phyloP scores from a whole-genome alignment of 2,888 invertebrate species.

The Aphrophora alni region DNA sequence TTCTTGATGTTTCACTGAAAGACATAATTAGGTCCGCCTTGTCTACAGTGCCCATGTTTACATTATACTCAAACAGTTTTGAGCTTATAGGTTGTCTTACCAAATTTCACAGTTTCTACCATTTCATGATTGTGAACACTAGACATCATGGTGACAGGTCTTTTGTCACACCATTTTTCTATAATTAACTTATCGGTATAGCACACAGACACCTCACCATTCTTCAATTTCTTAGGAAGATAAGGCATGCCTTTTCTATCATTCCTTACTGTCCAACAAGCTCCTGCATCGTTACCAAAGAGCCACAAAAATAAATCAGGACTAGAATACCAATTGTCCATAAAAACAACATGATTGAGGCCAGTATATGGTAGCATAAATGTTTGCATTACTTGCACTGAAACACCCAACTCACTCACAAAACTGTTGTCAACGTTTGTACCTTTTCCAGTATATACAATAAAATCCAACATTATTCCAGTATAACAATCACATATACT shows the following conservation, averaged over 20 bases:
- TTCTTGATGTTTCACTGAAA: background rate
- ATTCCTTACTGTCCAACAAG: background rate
- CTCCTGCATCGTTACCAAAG: background rate
- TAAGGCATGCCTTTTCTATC: background rate
- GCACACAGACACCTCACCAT: background rate
- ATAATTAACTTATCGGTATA: background rate
- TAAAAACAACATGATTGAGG: background rate
- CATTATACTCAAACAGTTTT: conserved; percentile 20
- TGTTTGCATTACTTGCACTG: background rate
- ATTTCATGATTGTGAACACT: too few species aligned
- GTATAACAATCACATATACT: conserved; percentile 17
- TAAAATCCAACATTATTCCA: too few species aligned
- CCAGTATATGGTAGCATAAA: background rate
- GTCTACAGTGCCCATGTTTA: conserved; percentile 12
- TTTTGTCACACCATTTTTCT: background rate
- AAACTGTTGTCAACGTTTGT: background rate
- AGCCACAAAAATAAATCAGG: background rate
- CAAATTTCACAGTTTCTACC: too few species aligned
- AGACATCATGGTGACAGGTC: background rate
- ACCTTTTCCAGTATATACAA: too few species aligned
- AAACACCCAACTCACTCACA: background rate
- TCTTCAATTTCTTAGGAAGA: background rate
- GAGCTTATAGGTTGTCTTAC: too few species aligned
- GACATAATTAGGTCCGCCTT: background rate
- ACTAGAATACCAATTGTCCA: too few species aligned